These are phyloP conservation scores for Cetonia aurata DNA, from an alignment of 2,888 invertebrate genomes.

Conservation along the genomic window DNA sequence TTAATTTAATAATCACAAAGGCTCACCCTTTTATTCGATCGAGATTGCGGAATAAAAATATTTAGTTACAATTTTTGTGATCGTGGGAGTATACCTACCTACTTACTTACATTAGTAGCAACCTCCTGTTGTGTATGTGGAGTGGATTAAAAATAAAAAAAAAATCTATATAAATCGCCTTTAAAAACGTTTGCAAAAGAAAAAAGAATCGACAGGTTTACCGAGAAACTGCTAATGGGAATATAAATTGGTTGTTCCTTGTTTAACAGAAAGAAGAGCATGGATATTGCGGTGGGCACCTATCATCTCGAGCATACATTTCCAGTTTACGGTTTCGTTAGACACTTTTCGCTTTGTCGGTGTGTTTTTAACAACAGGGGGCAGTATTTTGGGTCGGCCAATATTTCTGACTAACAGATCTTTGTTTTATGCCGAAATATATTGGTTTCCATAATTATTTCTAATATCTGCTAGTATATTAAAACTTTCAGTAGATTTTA, in stretches of 20 bases:
- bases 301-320: constrained; percentile 32
- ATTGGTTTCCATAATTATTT: constrained; percentile 51
- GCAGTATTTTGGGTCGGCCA: constrained; percentile 48
- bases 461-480: constrained; percentile 37
- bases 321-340: constrained; percentile 43
- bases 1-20: constrained; percentile 38
- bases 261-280: constrained; percentile 18
- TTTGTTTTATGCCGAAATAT: constrained; percentile 52
- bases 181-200: too few species aligned
- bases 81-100: neutral
- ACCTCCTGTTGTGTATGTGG: too few species aligned
- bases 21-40: neutral
- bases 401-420: constrained; percentile 45
- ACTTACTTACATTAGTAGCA: neutral
- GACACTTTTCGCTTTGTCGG: constrained; percentile 52
- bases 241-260: neutral
- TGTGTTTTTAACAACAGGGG: constrained; percentile 50
- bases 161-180: neutral
- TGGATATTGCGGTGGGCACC: constrained; percentile 29
- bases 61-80: constrained; percentile 16
- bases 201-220: neutral
- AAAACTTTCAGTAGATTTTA: constrained; percentile 6
- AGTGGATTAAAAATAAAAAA: too few species aligned
- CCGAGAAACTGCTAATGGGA: neutral
- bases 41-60: constrained; percentile 8